Evolutionary conservation across 2,113 vertebrate genomes (phyloP).

Genomic region (Tetrax tetrax): DNA sequence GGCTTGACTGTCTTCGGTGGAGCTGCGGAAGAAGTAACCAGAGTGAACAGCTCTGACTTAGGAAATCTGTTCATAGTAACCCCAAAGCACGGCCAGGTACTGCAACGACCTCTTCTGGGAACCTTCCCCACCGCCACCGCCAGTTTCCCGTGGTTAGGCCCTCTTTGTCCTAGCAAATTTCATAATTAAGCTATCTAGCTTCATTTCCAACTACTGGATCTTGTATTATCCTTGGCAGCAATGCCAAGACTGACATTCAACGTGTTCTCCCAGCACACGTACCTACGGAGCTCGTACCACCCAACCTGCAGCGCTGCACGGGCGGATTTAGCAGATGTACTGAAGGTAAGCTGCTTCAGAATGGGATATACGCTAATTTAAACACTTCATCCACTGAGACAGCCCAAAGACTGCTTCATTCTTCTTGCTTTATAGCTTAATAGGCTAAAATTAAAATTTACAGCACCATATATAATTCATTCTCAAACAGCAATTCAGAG

Average conservation of each 20-base stretch:
- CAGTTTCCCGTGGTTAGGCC: neutral
- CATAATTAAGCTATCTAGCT: no score
- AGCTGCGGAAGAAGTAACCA: slow-evolving; percentile 69
- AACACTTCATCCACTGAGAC: slow-evolving; percentile 27
- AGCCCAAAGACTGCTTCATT: slow-evolving; percentile 31
- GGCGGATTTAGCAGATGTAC: rapidly evolving
- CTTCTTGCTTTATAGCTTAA: slow-evolving; percentile 44
- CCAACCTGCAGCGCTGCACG: neutral
- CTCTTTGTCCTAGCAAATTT: neutral
- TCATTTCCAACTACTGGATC: rapidly evolving
- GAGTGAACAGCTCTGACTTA: neutral
- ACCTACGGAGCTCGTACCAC: neutral
- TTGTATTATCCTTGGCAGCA: neutral
- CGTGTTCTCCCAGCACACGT: rapidly evolving
- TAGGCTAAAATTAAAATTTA: slow-evolving; percentile 58
- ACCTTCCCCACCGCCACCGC: neutral
- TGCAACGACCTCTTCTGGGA: neutral
- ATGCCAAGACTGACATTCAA: rapidly evolving
- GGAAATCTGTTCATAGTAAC: rapidly evolving
- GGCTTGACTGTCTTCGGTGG: slow-evolving; percentile 85
- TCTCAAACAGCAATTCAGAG: slow-evolving; percentile 35
- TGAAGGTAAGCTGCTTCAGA: neutral
- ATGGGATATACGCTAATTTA: neutral
- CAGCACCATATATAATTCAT: slow-evolving; percentile 39
- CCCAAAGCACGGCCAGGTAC: neutral